Evolutionary conservation across 2,797 vertebrate genomes (phyloP), one percentile per base, ranked within the genome.

Genomic region (Galaxias olidus): DNA sequence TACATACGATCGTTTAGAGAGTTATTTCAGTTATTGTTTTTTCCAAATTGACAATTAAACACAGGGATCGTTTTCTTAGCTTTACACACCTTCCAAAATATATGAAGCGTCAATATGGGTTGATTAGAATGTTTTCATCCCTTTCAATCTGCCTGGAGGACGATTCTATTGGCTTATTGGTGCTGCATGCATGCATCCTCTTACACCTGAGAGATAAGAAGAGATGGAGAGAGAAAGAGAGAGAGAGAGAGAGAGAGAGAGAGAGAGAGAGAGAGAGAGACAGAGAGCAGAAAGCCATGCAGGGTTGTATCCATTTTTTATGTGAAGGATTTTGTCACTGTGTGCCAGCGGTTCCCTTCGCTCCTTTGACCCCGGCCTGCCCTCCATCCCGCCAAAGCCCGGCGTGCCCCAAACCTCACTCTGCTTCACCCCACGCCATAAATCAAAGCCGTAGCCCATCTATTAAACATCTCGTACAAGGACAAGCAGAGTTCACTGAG

Each of bases 381-480:
- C 77, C 76, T 75, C 76, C 65, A 67, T 68, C 73, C 63, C 67
- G 41, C 73, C 46, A 49, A 9, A 7, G 8, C 54, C 10, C 40
- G n/a, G 14, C 46, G 45, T 14, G 15, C 63, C 61, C 49, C 68
- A 20, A 66, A 59, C 57, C 45, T 8, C 48, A 73, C 65, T 59
- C 19, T n/a, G 63, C 66, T 50, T 41, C 58, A 56, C 64, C 73
- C 73, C 78, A 76, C 76, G 66, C 79, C 72, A 83, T 80, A 84
- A 83, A 77, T 84, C 80, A 69, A 68, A 54, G 63, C 77, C 60
- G 79, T 48, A 4, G 30, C 15, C 10, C 81, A 88, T 90, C 65
- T 78, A 89, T 89, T 81, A 88, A 88, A 87, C 82, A 89, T 84
- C 20, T 10, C 50, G 41, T 72, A 66, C 72, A 59, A 83, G 85